Base-by-base conservation (phyloP, 2,113 vertebrate species). In the Neogale vison region DNA sequence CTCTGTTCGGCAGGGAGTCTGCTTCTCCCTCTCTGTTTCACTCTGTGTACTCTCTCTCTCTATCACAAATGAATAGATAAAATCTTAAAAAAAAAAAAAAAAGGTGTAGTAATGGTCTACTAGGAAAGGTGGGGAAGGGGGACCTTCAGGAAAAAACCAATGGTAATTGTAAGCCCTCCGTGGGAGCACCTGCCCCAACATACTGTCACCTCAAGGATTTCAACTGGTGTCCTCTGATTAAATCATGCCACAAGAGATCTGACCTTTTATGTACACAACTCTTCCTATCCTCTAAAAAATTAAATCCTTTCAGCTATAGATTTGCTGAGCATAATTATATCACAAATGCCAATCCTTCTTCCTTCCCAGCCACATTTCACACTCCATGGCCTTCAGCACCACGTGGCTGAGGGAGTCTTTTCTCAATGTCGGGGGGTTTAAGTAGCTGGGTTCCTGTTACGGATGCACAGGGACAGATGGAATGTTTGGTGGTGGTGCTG, bases 391-490 rank as follows among this genome's bases (percentile, higher is more conserved):
- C 82, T 72, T 83, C 45, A 29, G 90, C 1, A 6, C 29, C 2
- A 1, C 0, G 8, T 26, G 63, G 88, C 59, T 4, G 0, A 90
- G 39, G 79, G 72, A 17, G 59, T 67, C 87, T 92, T 88, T 57
- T 26, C 72, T 80, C 31, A 12, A 9, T 0, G 42, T 50, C 0
- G 6, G 45, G 95, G 57, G 61, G 63, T 52, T 61, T 80, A 67
- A 57, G 59, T 63, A 52, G 88, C 71, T 84, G 45, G 36, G 84
- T 61, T 95, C 50, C 77, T 42, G 8, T 47, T 69, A 57, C 0
- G 12, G 71, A 88, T 36, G 36, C 74, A 63, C 1, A 18, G 85
- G 90, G 91, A 95, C 97, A 98, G 97, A 97, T 88, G 97, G 96
- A 86, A 69, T 0, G 1, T 89, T 82, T 13, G 95, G 92, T 86